These are phyloP conservation scores for Nasonovia ribisnigri DNA, from an alignment of 2,888 invertebrate genomes.

Conservation along the genomic window DNA sequence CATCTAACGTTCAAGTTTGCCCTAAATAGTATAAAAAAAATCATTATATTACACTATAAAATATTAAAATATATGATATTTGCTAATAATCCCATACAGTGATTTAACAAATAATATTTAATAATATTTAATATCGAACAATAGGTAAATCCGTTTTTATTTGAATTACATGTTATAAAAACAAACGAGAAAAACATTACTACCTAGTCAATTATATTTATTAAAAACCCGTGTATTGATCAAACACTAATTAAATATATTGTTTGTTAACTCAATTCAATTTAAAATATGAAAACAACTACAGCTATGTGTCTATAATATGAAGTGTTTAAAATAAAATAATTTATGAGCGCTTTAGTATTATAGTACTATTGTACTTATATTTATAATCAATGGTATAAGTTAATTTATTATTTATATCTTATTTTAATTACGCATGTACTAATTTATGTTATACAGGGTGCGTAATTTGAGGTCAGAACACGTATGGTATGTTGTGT, in stretches of 20 bases:
- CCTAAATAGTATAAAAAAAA: background rate
- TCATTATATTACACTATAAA: background rate
- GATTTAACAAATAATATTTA: background rate
- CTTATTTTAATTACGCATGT: background rate
- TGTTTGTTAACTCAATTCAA: background rate
- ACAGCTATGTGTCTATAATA: background rate
- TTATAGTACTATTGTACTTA: no score
- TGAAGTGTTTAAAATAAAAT: slow-evolving; percentile 10
- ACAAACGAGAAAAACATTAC: background rate
- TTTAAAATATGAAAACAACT: background rate
- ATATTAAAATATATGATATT: background rate
- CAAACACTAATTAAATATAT: background rate
- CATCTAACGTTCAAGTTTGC: background rate
- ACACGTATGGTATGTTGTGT: slow-evolving; percentile 72
- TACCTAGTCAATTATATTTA: background rate
- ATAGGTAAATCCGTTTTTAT: background rate
- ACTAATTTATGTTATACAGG: slow-evolving; percentile 47
- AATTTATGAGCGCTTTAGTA: background rate
- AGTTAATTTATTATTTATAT: background rate
- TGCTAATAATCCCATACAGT: background rate
- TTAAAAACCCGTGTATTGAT: background rate
- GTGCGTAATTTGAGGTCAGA: slow-evolving; percentile 1
- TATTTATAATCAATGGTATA: no score
- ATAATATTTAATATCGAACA: background rate
- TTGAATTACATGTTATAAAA: background rate